Base-by-base conservation (phyloP, 1,140 invertebrate species). In the Cydia strobilella region DNA sequence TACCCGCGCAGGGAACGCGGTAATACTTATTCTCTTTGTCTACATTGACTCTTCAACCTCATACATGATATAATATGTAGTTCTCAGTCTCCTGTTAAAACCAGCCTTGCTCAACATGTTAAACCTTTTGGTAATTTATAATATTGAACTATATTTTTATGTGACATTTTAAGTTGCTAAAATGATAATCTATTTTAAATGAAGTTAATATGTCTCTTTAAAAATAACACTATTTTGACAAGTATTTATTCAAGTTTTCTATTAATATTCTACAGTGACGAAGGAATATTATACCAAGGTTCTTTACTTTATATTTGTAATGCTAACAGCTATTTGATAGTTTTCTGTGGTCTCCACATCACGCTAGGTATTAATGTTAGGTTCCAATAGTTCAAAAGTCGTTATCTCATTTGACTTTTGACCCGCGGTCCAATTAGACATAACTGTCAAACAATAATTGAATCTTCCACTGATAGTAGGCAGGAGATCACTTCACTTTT, bases 1-100 rank as follows among this genome's bases (percentile, higher is more conserved):
- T 89, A 81, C 81, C 87, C 86, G 84, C 90, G 90, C 84, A 90
- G 89, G 71, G 87, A 91, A 86, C 88, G 90, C 86, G 90, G 90
- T 90, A 78, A 77, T 59, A n/a, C 45, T 73, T 23, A 18, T 27
- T 27, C 39, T 51, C 72, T 73, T 25, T 73, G 10, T 73, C 20
- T 71, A n/a, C 69, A 69, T 69, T 3, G 10, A 27, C 25, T 27
- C 20, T 4, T 31, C 31, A 0, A 39, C 7, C 7, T 39, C 35
- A 39, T 39, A 39, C 1, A 10, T 39, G 35, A 39, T 39, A 45
- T 45, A 15, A 45, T 45, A 15, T 45, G 12, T 45, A 45, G 42
- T 45, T 15, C 42, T 45, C 42, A 45, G 42, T 13, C 35, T 39
- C 35, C 35, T 39, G 35, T 48, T 13, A 48, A 48, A 48, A 15